These are phyloP conservation scores for Leucopternis melanops DNA, from an alignment of 2,113 vertebrate species.

Conservation along the genomic window DNA sequence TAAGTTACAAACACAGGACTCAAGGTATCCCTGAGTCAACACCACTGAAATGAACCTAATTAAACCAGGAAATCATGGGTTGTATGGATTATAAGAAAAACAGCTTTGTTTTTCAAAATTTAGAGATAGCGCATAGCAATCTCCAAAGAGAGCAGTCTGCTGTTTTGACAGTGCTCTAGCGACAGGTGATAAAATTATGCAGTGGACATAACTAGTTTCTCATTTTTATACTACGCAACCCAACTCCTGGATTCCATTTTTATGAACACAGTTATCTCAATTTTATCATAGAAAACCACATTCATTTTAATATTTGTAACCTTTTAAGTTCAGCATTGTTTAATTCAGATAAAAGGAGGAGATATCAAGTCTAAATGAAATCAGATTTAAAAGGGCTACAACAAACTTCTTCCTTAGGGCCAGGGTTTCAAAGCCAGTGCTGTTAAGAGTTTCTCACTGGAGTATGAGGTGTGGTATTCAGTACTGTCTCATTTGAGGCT, in stretches of 20 bases:
- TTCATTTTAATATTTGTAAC: neutral
- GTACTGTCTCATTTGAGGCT: neutral
- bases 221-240: neutral
- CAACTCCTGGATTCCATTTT: neutral
- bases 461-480: neutral
- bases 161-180: neutral
- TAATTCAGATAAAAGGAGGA: neutral
- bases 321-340: neutral
- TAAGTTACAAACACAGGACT: neutral
- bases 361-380: neutral
- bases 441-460: neutral
- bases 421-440: neutral
- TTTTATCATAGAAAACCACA: neutral
- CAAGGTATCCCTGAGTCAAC: neutral
- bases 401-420: neutral
- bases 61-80: neutral
- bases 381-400: neutral
- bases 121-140: neutral
- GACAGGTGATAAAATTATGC: neutral
- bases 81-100: neutral
- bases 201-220: neutral
- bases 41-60: neutral
- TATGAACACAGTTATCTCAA: neutral
- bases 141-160: neutral
- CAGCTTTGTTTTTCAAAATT: neutral